Evolutionary conservation across 2,888 invertebrate genomes (phyloP).

Genomic region (Tanytarsus gracilentus): DNA sequence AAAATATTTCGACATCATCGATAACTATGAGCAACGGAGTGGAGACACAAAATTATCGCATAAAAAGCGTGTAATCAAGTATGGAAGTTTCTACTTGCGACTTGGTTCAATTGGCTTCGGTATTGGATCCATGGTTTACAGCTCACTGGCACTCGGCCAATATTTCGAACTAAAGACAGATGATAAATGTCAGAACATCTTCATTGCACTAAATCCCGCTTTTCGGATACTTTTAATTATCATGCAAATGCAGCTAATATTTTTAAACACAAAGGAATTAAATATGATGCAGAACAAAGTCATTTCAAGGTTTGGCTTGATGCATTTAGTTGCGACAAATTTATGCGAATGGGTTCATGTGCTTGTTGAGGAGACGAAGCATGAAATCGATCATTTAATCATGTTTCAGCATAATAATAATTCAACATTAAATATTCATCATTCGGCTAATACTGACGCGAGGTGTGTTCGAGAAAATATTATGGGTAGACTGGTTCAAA

Average conservation of each 20-base stretch:
- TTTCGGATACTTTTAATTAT: slow-evolving; percentile 69
- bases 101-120: slow-evolving; percentile 57
- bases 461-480: slow-evolving; percentile 50
- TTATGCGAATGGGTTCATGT: slow-evolving; percentile 80
- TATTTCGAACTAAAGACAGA: slow-evolving; percentile 56
- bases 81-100: slow-evolving; percentile 71
- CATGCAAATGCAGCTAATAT: slow-evolving; percentile 81
- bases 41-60: slow-evolving; percentile 25
- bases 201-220: slow-evolving; percentile 60
- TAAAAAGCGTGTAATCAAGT: slow-evolving; percentile 42
- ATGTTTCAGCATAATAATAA: slow-evolving; percentile 33
- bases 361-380: slow-evolving; percentile 69
- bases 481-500: slow-evolving; percentile 51
- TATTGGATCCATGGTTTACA: slow-evolving; percentile 57
- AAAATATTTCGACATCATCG: slow-evolving; percentile 47
- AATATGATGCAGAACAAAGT: slow-evolving; percentile 50
- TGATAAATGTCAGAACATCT: slow-evolving; percentile 49
- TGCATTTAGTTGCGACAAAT: slow-evolving; percentile 86
- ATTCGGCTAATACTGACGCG: slow-evolving; percentile 26
- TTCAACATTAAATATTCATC: not conserved
- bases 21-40: slow-evolving; percentile 31
- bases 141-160: slow-evolving; percentile 54
- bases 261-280: slow-evolving; percentile 66
- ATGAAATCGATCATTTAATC: slow-evolving; percentile 62
- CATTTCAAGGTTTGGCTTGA: slow-evolving; percentile 70